Evolutionary conservation across 30 jellyfish, hydroid and myxozoan species (phyloP).

Genomic region (Pelagia noctiluca): DNA sequence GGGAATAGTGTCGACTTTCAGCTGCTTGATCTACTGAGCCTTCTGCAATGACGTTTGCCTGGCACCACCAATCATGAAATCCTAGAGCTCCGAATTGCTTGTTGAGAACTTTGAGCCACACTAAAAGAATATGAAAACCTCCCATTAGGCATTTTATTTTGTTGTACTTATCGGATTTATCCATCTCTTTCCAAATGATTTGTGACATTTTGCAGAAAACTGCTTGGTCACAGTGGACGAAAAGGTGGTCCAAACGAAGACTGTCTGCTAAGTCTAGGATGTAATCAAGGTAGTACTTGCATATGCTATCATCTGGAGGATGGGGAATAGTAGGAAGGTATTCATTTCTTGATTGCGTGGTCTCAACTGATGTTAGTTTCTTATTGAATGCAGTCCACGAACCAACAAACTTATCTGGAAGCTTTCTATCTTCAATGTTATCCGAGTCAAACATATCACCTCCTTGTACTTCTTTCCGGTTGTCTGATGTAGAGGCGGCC

Average conservation of each 20-base stretch:
- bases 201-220: slow-evolving; percentile 25
- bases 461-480: slow-evolving; percentile 1
- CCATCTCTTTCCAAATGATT: slow-evolving; percentile 40
- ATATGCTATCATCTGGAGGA: slow-evolving; percentile 35
- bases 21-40: slow-evolving; percentile 62
- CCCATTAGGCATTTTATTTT: slow-evolving; percentile 26
- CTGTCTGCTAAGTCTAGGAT: slow-evolving; percentile 37
- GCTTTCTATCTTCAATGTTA: slow-evolving; percentile 25
- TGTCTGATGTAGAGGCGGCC: slow-evolving; percentile 63
- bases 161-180: slow-evolving; percentile 25
- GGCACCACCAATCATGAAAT: slow-evolving; percentile 46
- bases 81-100: slow-evolving; percentile 49
- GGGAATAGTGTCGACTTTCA: slow-evolving; percentile 44
- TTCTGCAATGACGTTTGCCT: slow-evolving; percentile 42
- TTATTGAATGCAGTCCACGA: slow-evolving; percentile 60
- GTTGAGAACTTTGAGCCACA: slow-evolving; percentile 18
- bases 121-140: slow-evolving; percentile 54
- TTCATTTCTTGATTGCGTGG: slow-evolving; percentile 43
- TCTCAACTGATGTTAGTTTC: not conserved
- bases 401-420: slow-evolving; percentile 47
- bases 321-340: slow-evolving; percentile 61
- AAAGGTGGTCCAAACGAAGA: slow-evolving; percentile 28
- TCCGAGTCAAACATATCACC: slow-evolving; percentile 44
- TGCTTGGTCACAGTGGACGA: slow-evolving; percentile 54
- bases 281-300: slow-evolving; percentile 31